Evolutionary conservation across 2,888 invertebrate species (phyloP), one percentile per base, ranked within the genome.

Genomic region (Cantharis rufa): DNA sequence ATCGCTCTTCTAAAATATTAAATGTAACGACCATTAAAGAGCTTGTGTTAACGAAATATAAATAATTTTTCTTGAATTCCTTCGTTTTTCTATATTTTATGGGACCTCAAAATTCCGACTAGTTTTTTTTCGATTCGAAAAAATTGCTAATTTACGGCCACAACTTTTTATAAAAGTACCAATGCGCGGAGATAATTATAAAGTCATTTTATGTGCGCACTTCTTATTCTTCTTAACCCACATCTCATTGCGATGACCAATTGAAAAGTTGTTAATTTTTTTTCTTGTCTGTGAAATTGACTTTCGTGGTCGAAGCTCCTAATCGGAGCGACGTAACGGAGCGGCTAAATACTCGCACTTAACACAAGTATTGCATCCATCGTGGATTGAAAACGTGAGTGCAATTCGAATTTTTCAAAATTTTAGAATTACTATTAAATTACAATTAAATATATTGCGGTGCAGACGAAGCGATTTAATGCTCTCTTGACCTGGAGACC

Each of bases 1-100:
- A 80, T 81, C 70, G 79, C 76, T 66, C 21, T 24, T 66, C 21
- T 66, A 18, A 66, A 66, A 66, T 66, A 66, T 66, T 66, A 66
- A 66, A 66, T 66, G 64, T 66, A 66, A 66, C 24, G 64, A 24
- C 64, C 16, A 66, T 66, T 66, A 66, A 15, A 21, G n/a, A 66
- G n/a, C 10, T 21, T 66, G 13, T 21, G 48, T 48, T 11, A 13
- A 32, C 32, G 1, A 32, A 13, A 32, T 32, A 48, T 48, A 48
- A 48, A 48, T 48, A 48, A 48, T 48, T 48, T 48, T 48, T 48
- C 4, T 48, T n/a, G n/a, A 48, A 48, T 48, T 48, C 48, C 48
- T n/a, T 48, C 48, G 48, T n/a, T 48, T 48, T 48, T 48, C 48
- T 48, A n/a, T 7, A 48, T 48, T 48, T 48, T 48, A 48, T n/a